Evolutionary conservation across 2,888 invertebrate genomes (phyloP), one percentile per base, ranked within the genome.

Genomic region (Trachelus tabidus): DNA sequence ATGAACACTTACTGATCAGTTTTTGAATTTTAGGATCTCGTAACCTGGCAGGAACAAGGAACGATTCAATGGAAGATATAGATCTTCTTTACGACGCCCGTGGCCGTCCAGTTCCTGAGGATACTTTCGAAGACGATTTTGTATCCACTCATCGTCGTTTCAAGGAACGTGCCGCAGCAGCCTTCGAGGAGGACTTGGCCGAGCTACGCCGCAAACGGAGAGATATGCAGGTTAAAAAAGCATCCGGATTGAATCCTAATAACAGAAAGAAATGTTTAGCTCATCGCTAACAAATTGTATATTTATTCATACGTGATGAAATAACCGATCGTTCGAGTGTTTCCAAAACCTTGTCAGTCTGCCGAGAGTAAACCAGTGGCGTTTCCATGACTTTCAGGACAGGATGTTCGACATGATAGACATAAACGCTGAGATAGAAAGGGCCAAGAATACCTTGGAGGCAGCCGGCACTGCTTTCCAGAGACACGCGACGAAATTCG

Each of bases 351-450:
- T 56, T 23, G 56, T 56, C 56, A 56, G 56, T 23, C 56, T 23
- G 23, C 23, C 56, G 9, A 56, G 56, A 56, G 23, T 56, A 56
- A 56, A 9, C 2, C 23, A 23, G 23, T 23, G 23, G 56, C 23
- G 56, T 56, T 56, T 56, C 2, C 56, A 11, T 76, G 33, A 15
- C 71, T 73, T 35, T 30, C 81, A 90, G 90, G 91, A 91, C 77
- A 90, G 89, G 76, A 85, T 91, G 76, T 91, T 91, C 80, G 91
- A 91, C 76, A 89, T 90, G 86, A 88, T 90, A n/a, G 90, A 91
- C 78, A 83, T 91, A 69, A 88, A 87, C 40, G 89, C 90, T 0
- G 91, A 91, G 76, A 91, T 91, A 23, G 87, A 89, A 74, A 89
- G 87, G 73, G 91, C 91, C 1, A 89, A 86, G 77, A 83, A 34